Evolutionary conservation across 1,140 invertebrate genomes (phyloP).

Genomic region (Condylostylus longicornis): DNA sequence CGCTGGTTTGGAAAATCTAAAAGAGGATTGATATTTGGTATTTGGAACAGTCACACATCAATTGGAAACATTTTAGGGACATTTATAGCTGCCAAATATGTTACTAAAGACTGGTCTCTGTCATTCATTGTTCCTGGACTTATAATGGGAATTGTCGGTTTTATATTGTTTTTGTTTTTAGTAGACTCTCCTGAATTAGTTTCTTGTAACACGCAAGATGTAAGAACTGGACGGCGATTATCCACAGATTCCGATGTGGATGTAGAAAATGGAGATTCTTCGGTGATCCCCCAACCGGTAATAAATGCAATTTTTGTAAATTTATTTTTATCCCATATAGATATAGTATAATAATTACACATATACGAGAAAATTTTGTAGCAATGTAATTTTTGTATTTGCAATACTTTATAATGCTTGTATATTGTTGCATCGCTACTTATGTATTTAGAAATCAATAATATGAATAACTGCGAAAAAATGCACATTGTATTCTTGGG

Average conservation of each 20-base stretch:
- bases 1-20: conserved; percentile 93
- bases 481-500: conserved; percentile 3
- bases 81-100: conserved; percentile 69
- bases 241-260: conserved; percentile 25
- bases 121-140: conserved; percentile 87
- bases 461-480: too few relatives aligned
- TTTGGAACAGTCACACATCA: conserved; percentile 94
- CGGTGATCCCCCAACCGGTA: conserved; percentile 13
- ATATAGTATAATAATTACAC: too few relatives aligned
- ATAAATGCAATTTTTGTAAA: too few relatives aligned
- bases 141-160: conserved; percentile 61
- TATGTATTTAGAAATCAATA: too few relatives aligned
- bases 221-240: conserved; percentile 9
- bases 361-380: too few relatives aligned
- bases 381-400: too few relatives aligned
- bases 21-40: conserved; percentile 82
- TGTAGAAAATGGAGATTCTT: conserved; percentile 11
- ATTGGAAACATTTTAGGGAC: conserved; percentile 86
- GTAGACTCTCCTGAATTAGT: conserved; percentile 63
- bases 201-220: conserved; percentile 36
- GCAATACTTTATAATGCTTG: background rate
- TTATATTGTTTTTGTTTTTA: conserved; percentile 75
- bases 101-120: conserved; percentile 74
- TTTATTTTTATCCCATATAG: too few relatives aligned
- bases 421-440: conserved; percentile 7